Conservation (phyloP, 2,797 vertebrate genomes). For the Pygocentrus nattereri region DNA sequence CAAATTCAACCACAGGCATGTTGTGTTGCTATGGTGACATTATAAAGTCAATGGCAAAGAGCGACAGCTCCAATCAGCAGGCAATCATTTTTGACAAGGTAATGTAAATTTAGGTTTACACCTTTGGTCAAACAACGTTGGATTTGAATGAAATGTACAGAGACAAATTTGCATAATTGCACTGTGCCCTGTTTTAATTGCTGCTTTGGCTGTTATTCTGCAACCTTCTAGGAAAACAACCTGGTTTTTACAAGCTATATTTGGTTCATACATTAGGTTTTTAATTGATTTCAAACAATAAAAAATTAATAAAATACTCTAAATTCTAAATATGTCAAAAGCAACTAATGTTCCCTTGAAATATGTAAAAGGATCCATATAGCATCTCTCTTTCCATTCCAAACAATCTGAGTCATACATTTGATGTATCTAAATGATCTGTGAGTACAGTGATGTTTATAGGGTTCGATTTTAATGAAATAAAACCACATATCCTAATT, state of each 20-base stretch:
- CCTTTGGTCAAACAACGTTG: slow-evolving; percentile 51
- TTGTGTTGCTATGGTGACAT: slow-evolving; percentile 9
- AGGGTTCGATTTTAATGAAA: not conserved
- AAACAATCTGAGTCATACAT: not conserved
- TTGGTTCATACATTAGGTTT: not conserved
- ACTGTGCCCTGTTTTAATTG: slow-evolving; percentile 1
- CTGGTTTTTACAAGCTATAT: not conserved
- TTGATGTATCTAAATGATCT: not conserved
- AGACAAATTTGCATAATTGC: slow-evolving; percentile 48
- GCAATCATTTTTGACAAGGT: not conserved
- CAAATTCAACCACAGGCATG: not conserved
- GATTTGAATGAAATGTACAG: slow-evolving; percentile 27
- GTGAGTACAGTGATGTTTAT: not conserved
- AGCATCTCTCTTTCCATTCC: not conserved
- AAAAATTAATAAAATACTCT: slow-evolving; percentile 17
- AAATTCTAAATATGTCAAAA: not conserved
- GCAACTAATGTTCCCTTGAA: not conserved
- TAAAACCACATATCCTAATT: not conserved
- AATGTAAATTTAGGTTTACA: slow-evolving; percentile 39
- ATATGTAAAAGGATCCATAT: not conserved
- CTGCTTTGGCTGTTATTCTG: slow-evolving; percentile 29
- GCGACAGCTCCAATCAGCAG: not conserved
- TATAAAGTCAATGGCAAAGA: not conserved
- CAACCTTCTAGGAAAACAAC: not conserved
- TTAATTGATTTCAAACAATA: not conserved